Percentiles rank a stretch among this genome's conserved stretches.
These are phyloP conservation scores for Empis livida DNA, from an alignment of 2,888 invertebrate species.

Conservation along the genomic window DNA sequence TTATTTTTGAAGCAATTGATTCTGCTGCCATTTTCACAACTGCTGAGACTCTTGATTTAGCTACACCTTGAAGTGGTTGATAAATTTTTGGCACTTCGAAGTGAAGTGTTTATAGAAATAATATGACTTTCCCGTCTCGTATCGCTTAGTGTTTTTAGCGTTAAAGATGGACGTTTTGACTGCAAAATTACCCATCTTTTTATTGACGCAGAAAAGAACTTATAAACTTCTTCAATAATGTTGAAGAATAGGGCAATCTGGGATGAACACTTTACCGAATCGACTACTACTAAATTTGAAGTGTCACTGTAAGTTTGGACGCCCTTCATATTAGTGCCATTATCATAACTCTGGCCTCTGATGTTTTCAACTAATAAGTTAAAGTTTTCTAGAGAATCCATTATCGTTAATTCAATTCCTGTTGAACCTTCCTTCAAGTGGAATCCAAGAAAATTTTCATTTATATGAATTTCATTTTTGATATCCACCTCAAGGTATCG, in stretches of 20 bases:
- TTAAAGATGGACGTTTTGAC: neutral
- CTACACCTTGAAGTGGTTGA: neutral
- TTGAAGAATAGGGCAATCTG: constrained; percentile 14
- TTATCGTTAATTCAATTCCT: neutral
- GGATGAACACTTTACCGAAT: constrained; percentile 2
- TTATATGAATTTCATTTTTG: neutral
- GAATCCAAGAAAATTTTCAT: neutral
- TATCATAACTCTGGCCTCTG: neutral
- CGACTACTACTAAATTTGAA: constrained; percentile 16
- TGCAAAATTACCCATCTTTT: constrained; percentile 10
- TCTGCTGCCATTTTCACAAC: neutral
- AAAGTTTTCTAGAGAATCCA: neutral
- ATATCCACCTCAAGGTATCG: neutral
- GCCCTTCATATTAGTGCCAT: neutral
- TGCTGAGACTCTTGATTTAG: neutral
- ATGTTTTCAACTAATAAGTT: neutral
- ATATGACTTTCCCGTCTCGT: constrained; percentile 5
- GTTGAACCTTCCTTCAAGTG: neutral
- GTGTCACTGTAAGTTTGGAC: constrained; percentile 11
- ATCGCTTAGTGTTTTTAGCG: constrained; percentile 1
- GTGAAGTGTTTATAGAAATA: neutral
- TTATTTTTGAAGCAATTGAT: too few relatives aligned
- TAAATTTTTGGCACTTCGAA: neutral
- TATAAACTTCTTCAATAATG: constrained; percentile 16
- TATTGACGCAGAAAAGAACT: constrained; percentile 17